Evolutionary conservation across 2,113 vertebrate species (phyloP).

Genomic region (Ariopsis seemanni): DNA sequence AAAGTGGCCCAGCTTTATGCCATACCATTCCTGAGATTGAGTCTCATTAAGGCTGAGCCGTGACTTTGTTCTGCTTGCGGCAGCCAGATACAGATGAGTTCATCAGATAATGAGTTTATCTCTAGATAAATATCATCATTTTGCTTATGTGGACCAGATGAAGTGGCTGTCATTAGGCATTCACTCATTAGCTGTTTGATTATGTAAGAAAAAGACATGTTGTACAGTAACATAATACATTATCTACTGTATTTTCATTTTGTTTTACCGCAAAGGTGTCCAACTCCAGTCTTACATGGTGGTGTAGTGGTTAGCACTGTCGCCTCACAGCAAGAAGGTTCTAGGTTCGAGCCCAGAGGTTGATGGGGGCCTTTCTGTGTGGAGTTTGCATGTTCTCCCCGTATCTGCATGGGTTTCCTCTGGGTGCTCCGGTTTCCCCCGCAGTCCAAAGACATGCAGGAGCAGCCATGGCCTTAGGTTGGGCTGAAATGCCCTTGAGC

Average conservation of each 20-base stretch:
- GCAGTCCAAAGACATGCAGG: too few species aligned
- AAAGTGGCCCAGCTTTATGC: too few species aligned
- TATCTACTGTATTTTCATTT: not conserved
- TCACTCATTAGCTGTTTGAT: not conserved
- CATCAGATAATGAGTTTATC: not conserved
- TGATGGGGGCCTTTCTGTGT: too few species aligned
- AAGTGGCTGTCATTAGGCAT: not conserved
- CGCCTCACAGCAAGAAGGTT: too few species aligned
- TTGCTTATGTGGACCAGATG: not conserved
- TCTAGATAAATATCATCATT: not conserved
- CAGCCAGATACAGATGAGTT: not conserved
- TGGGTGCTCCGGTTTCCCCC: too few species aligned
- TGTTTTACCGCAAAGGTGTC: not conserved
- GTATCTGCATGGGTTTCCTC: too few species aligned
- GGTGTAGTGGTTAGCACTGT: too few species aligned
- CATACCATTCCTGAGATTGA: conserved; percentile 10
- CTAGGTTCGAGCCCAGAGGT: too few species aligned
- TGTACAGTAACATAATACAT: too few species aligned
- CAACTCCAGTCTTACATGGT: not conserved
- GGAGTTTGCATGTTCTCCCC: too few species aligned
- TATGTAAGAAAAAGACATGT: not conserved
- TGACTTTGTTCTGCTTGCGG: not conserved
- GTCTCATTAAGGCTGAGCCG: conserved; percentile 7
- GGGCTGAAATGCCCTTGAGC: too few species aligned
- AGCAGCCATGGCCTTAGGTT: too few species aligned